Conservation (phyloP, 2,113 vertebrate genomes). For the Phalacrocorax brasilianus region DNA sequence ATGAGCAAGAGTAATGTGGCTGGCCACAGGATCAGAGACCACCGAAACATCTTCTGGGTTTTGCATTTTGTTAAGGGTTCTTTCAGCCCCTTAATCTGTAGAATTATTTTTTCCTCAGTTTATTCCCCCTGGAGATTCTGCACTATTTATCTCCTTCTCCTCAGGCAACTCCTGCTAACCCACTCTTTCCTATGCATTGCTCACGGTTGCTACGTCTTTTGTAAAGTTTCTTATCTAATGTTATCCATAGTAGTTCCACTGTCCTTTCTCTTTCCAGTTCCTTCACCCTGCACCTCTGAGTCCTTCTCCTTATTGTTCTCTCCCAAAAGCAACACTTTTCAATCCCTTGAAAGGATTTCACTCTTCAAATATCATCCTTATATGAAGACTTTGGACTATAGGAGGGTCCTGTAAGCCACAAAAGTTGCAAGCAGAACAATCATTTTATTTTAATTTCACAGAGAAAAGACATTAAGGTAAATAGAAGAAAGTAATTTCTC, state of each 20-base stretch:
- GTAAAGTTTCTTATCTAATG: neutral
- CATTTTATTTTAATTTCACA: slow-evolving; percentile 20
- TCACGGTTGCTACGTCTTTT: neutral
- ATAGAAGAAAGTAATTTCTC: neutral
- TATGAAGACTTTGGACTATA: slow-evolving; percentile 6
- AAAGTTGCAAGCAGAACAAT: neutral
- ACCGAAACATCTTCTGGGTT: neutral
- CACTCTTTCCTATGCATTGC: neutral
- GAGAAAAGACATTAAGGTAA: neutral
- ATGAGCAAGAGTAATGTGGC: neutral
- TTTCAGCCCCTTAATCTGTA: neutral
- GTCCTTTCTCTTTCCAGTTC: neutral
- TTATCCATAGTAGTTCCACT: neutral
- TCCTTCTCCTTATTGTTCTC: neutral
- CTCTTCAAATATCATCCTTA: neutral
- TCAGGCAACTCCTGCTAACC: neutral
- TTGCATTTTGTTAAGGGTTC: neutral
- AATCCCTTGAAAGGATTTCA: neutral
- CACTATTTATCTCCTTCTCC: neutral
- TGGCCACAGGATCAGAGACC: neutral
- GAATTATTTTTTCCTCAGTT: neutral
- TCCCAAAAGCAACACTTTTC: neutral
- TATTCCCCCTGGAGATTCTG: neutral
- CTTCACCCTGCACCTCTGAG: neutral
- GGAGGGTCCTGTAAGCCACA: neutral